Evolutionary conservation across 2,888 invertebrate genomes (phyloP).

Genomic region (Athalia rosae): DNA sequence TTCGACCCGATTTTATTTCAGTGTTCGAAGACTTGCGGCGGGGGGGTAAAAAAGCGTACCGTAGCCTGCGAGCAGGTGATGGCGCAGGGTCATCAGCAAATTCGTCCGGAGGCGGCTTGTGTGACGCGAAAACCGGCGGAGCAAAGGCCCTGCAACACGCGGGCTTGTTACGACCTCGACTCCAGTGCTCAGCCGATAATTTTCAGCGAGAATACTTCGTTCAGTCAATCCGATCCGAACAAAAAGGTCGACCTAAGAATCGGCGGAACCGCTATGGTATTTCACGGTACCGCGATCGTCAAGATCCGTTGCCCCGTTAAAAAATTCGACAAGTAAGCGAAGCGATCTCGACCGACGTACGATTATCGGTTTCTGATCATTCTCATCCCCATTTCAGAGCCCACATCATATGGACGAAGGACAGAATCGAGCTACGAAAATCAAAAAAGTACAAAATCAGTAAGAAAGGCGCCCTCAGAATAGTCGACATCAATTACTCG

Average conservation of each 20-base stretch:
- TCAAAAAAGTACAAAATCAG: constrained; percentile 91
- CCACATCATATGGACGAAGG: constrained; percentile 92
- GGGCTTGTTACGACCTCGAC: constrained; percentile 82
- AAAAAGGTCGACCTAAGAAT: constrained; percentile 89
- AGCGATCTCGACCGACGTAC: not conserved
- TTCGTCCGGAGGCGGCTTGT: constrained; percentile 85
- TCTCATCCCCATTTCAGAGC: constrained; percentile 80
- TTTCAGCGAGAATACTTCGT: constrained; percentile 84
- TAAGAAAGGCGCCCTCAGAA: constrained; percentile 92
- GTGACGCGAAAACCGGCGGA: constrained; percentile 84
- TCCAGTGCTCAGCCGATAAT: constrained; percentile 84
- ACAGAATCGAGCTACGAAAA: constrained; percentile 85
- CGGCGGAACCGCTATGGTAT: constrained; percentile 92
- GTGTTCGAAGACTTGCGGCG: constrained; percentile 95
- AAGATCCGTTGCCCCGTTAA: constrained; percentile 96
- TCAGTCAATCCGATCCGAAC: constrained; percentile 88
- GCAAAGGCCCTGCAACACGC: constrained; percentile 89
- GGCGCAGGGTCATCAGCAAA: constrained; percentile 93
- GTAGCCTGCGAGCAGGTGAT: constrained; percentile 92
- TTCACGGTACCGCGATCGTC: constrained; percentile 88
- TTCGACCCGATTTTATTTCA: constrained; percentile 65
- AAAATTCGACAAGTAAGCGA: constrained; percentile 76
- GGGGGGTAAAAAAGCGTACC: constrained; percentile 89
- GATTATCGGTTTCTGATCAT: not conserved
- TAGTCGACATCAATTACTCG: constrained; percentile 85